Percentiles rank a stretch among this genome's conserved stretches.
Evolutionary conservation across 2,888 invertebrate species (phyloP).

Genomic region (Agrochola lychnidis): DNA sequence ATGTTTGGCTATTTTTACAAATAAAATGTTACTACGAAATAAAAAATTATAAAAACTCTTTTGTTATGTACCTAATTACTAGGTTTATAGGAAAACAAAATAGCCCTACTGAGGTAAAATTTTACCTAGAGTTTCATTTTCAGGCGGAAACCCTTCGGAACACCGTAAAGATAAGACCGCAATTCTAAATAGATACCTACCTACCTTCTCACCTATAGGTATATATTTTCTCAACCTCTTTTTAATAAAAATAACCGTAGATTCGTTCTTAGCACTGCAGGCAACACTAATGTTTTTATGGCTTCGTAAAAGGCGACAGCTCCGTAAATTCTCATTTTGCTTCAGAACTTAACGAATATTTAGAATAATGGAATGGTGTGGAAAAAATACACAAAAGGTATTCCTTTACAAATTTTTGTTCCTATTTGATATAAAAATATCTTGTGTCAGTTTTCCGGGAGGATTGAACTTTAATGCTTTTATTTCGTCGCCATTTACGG

Average conservation of each 20-base stretch:
- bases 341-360: neutral
- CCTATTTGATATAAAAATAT: neutral
- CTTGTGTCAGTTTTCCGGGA: neutral
- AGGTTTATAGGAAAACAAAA: neutral
- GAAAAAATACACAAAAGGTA: conserved; percentile 1
- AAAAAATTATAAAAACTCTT: neutral
- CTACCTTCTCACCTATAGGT: neutral
- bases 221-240: neutral
- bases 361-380: neutral
- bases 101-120: neutral
- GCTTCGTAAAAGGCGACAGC: conserved; percentile 20
- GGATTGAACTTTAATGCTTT: neutral
- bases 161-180: neutral
- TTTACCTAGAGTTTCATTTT: neutral
- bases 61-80: no score
- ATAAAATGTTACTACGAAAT: no score
- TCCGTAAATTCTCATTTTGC: conserved; percentile 21
- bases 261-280: conserved; percentile 11
- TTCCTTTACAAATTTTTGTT: neutral
- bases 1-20: neutral
- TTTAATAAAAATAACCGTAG: conserved; percentile 4
- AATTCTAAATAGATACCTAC: neutral
- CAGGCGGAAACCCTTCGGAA: neutral
- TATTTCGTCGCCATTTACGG: neutral
- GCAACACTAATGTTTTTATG: conserved; percentile 22